Conservation (phyloP, 2,888 invertebrate genomes). For the Agrochola lota region DNA sequence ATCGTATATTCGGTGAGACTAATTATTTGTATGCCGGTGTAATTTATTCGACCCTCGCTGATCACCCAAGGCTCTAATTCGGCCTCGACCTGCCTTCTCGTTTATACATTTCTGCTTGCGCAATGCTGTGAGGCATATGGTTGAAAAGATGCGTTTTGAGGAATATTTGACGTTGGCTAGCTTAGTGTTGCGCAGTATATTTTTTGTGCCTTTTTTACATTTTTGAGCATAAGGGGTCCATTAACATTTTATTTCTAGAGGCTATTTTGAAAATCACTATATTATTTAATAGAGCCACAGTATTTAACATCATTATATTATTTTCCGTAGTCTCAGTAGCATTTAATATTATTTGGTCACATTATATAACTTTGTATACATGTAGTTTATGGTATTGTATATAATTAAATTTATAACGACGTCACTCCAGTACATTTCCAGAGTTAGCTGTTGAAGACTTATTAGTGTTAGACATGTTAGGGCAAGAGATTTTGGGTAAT, state of each 20-base stretch:
- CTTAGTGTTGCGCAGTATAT: constrained; percentile 51
- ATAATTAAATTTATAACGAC: constrained; percentile 45
- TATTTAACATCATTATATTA: constrained; percentile 54
- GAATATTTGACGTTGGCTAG: constrained; percentile 34
- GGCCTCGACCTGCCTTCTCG: constrained; percentile 37
- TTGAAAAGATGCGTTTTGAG: constrained; percentile 19
- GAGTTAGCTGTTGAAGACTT: constrained; percentile 56
- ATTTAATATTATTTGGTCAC: constrained; percentile 56
- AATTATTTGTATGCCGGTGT: constrained; percentile 47
- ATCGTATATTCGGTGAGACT: constrained; percentile 56
- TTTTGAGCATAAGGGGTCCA: constrained; percentile 42
- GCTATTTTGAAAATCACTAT: constrained; percentile 64
- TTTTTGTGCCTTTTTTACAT: constrained; percentile 58
- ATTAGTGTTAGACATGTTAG: constrained; percentile 41
- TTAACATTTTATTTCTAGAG: constrained; percentile 66
- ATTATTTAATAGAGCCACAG: constrained; percentile 58
- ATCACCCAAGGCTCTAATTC: constrained; percentile 25
- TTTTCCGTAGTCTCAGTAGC: constrained; percentile 54
- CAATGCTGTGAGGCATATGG: constrained; percentile 17
- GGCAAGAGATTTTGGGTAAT: constrained; percentile 40
- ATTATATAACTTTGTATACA: constrained; percentile 51
- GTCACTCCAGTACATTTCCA: constrained; percentile 65
- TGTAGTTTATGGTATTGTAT: constrained; percentile 55
- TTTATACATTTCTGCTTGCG: constrained; percentile 31
- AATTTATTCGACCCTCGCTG: constrained; percentile 51